Percentiles rank a stretch among this genome's conserved stretches.
phyloP scores from a whole-genome alignment of 2,797 vertebrate genomes.

The Pelodytes ibericus region DNA sequence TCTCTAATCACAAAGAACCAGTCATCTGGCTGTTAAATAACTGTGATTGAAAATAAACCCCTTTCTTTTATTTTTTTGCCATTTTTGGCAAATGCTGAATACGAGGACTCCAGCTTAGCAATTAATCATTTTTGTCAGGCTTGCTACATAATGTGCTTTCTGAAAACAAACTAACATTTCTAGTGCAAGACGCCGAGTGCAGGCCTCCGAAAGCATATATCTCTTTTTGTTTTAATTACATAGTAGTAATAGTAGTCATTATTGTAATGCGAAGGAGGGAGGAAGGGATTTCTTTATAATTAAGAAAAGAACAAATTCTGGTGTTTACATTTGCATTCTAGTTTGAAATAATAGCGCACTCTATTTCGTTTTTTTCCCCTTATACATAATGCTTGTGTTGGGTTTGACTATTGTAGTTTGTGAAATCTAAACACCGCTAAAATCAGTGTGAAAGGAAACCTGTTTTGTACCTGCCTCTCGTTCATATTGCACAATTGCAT shows the following conservation, averaged over 20 bases:
- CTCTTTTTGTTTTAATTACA: background rate
- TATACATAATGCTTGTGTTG: constrained; percentile 15
- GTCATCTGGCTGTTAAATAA: constrained; percentile 65
- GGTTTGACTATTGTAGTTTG: constrained; percentile 24
- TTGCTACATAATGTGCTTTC: constrained; percentile 70
- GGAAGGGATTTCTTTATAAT: constrained; percentile 26
- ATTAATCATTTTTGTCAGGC: constrained; percentile 74
- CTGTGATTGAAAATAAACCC: constrained; percentile 60
- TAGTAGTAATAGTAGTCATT: constrained; percentile 26
- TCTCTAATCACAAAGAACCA: constrained; percentile 70
- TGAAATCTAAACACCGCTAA: constrained; percentile 14
- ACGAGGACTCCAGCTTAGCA: constrained; percentile 67
- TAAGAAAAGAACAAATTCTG: background rate
- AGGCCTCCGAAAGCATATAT: background rate
- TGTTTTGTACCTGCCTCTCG: background rate
- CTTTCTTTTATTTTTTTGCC: constrained; percentile 62
- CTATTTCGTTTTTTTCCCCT: background rate
- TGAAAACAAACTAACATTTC: constrained; percentile 56
- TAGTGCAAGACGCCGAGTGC: constrained; percentile 4
- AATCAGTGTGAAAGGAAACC: constrained; percentile 27
- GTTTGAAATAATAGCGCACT: constrained; percentile 7
- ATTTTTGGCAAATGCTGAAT: constrained; percentile 66
- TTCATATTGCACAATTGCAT: constrained; percentile 20
- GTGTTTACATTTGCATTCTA: background rate
- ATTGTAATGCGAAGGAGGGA: background rate